Conservation (phyloP, 1,140 invertebrate species). For the Danaus melanippus region DNA sequence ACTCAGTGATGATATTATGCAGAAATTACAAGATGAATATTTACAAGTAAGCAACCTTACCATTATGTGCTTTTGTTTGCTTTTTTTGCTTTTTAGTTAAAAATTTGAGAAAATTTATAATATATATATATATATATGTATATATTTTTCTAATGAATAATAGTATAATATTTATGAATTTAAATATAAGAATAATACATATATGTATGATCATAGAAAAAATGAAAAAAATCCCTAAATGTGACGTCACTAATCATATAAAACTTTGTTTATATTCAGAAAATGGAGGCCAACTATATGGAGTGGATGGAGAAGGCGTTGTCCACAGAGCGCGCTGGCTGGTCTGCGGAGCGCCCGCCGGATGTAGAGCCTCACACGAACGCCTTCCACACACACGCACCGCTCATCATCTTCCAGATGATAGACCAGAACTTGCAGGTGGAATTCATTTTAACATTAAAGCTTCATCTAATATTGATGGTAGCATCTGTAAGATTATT, state of each 20-base stretch:
- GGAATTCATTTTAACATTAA: no score
- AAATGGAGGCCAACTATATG: slow-evolving; percentile 92
- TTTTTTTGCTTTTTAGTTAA: no score
- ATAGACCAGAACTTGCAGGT: slow-evolving; percentile 97
- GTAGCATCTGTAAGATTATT: no score
- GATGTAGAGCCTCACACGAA: slow-evolving; percentile 84
- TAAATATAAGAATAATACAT: no score
- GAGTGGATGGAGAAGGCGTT: slow-evolving; percentile 98
- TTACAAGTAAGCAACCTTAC: slow-evolving; percentile 68
- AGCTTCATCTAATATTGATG: no score
- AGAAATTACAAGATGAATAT: slow-evolving; percentile 88
- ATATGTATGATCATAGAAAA: no score
- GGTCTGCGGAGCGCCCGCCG: slow-evolving; percentile 81
- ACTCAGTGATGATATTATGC: slow-evolving; percentile 81
- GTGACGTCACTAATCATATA: no score
- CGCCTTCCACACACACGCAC: slow-evolving; percentile 92
- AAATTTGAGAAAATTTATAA: no score
- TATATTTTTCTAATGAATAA: no score
- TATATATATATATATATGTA: no score
- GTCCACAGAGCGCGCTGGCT: slow-evolving; percentile 91
- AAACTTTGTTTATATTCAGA: slow-evolving; percentile 60
- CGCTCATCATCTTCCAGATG: slow-evolving; percentile 98
- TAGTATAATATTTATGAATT: no score
- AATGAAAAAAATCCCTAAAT: no score
- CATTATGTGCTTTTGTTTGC: neutral